Conservation (phyloP, 2,797 vertebrate genomes). For the Eulemur coronatus region DNA sequence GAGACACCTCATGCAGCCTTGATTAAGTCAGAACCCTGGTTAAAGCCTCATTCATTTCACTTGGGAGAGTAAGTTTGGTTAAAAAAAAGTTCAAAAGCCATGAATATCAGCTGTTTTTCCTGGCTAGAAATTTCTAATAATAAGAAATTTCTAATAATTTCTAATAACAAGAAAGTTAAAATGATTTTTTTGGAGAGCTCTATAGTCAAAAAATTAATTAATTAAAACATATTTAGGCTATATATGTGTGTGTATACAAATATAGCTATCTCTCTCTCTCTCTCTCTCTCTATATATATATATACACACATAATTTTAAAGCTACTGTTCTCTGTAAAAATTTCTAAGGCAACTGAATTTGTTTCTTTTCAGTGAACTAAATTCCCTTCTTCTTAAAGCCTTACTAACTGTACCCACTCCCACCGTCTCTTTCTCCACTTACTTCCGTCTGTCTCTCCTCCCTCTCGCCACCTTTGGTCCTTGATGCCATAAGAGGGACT, state of each 20-base stretch:
- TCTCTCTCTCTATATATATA: too few relatives aligned
- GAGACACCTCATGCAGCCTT: neutral
- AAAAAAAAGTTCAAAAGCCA: neutral
- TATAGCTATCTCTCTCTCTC: accelerated
- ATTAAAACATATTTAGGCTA: neutral
- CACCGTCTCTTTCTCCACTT: neutral
- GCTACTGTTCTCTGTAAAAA: too few relatives aligned
- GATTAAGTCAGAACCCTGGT: neutral
- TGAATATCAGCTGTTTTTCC: neutral
- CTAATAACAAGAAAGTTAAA: neutral
- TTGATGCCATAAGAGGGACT: neutral
- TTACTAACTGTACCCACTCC: accelerated
- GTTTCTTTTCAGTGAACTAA: neutral
- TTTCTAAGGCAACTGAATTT: too few relatives aligned
- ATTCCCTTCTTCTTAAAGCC: neutral
- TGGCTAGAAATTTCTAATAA: neutral
- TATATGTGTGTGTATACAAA: neutral
- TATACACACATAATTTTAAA: too few relatives aligned
- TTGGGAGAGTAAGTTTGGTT: neutral
- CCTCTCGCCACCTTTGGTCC: neutral
- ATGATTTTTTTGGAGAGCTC: neutral
- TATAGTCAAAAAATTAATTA: neutral
- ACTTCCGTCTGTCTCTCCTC: neutral
- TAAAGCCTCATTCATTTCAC: neutral
- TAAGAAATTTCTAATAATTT: neutral